phyloP scores from a whole-genome alignment of 2,113 vertebrate species.

The Xenopus borealis region DNA sequence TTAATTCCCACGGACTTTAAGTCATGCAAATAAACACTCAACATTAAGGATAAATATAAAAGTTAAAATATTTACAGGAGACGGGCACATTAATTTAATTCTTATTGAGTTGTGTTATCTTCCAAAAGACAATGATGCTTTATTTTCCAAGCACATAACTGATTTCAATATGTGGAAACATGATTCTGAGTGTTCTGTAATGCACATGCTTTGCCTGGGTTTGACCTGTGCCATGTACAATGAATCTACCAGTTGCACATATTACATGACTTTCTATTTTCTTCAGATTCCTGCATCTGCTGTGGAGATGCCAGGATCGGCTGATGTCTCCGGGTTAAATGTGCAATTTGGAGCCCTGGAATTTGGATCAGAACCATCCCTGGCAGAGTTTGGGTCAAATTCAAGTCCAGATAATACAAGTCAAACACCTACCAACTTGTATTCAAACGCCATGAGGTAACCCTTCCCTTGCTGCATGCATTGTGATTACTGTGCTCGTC shows the following conservation, averaged over 20 bases:
- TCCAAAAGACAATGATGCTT: conserved; percentile 27
- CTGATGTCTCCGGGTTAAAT: conserved; percentile 86
- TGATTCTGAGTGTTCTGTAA: conserved; percentile 31
- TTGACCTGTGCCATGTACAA: no score
- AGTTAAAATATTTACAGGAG: no score
- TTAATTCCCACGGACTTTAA: no score
- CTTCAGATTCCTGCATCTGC: conserved; percentile 86
- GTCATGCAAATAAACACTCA: no score
- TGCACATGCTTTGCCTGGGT: neutral
- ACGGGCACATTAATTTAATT: no score
- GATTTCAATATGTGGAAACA: conserved; percentile 29
- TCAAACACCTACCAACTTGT: conserved; percentile 77
- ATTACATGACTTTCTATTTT: conserved; percentile 13
- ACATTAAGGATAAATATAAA: no score
- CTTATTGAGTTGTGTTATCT: no score
- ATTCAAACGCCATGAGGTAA: conserved; percentile 85
- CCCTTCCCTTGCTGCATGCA: no score
- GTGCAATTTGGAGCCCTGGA: conserved; percentile 94
- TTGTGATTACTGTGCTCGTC: no score
- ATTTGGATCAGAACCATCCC: conserved; percentile 86
- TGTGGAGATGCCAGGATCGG: conserved; percentile 93
- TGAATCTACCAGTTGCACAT: no score
- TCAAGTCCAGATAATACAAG: conserved; percentile 68
- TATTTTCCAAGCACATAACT: conserved; percentile 26
- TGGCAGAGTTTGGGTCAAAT: conserved; percentile 78